Evolutionary conservation across 2,113 vertebrate species (phyloP).

Genomic region (Oreochromis niloticus): DNA sequence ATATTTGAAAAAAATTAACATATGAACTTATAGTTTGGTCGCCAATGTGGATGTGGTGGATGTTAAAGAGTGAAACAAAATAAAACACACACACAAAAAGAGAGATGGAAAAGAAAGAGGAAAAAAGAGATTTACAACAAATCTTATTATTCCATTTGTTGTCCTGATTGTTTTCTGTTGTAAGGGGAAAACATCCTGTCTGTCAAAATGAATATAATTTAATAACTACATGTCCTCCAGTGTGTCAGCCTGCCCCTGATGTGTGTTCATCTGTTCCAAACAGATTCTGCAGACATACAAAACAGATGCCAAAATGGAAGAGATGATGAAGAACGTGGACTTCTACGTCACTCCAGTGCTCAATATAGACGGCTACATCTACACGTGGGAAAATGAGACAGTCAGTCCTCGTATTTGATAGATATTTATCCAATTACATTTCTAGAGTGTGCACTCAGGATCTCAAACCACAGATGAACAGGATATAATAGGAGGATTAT

Average conservation of each 20-base stretch:
- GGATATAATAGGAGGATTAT: neutral
- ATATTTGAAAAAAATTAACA: too few species aligned
- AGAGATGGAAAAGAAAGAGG: too few species aligned
- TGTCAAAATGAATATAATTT: too few species aligned
- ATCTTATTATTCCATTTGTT: too few species aligned
- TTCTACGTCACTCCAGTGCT: constrained; percentile 84
- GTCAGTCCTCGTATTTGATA: constrained; percentile 31
- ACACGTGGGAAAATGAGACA: constrained; percentile 70
- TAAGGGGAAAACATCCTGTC: too few species aligned
- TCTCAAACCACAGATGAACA: neutral
- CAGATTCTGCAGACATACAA: constrained; percentile 78
- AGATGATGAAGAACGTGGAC: constrained; percentile 76
- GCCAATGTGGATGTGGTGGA: too few species aligned
- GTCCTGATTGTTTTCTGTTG: too few species aligned
- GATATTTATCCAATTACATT: neutral
- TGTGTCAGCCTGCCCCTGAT: neutral
- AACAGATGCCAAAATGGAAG: constrained; percentile 64
- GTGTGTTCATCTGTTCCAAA: neutral
- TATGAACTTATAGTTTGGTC: too few species aligned
- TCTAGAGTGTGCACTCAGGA: neutral
- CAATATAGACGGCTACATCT: constrained; percentile 84
- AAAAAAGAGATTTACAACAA: too few species aligned
- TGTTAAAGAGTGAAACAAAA: too few species aligned
- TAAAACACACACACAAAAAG: too few species aligned
- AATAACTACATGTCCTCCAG: too few species aligned